Evolutionary conservation across 2,888 invertebrate species (phyloP), one percentile per base, ranked within the genome.

Genomic region (Auanema freiburgensis): DNA sequence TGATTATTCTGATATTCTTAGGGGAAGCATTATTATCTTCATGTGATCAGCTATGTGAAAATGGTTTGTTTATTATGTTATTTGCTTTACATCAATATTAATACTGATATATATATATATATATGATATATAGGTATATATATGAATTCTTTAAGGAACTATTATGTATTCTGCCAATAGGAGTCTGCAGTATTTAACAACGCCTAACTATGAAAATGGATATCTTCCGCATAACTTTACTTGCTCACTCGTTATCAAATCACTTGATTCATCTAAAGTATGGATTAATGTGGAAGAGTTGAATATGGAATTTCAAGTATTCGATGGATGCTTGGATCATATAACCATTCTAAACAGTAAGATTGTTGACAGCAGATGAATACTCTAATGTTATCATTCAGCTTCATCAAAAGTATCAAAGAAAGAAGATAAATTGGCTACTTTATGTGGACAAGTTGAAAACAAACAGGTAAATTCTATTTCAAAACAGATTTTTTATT

Each of bases 291-390:
- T 62, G 18, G 62, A 62, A 50, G 33, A 50, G 14, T 16, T 60
- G 6, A 23, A 66, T 53, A 67, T 69, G 62, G 72, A 72, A 43
- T 56, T 65, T 0, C 57, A 63, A 40, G 40, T 72, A 11, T 72
- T 72, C 41, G 64, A 64, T 25, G 63, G 66, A 16, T 72, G 72
- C 57, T 53, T 59, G 0, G 72, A 72, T 42, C 68, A 50, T 40
- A 59, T 72, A 21, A 40, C 59, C 1, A 52, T 72, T 33, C 44
- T 46, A 12, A 65, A 69, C 59, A 69, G 72, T 72, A 41, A 5
- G 58, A 24, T n/a, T 43, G 4, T 46, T 18, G n/a, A n/a, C n/a
- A n/a, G n/a, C n/a, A n/a, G n/a, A n/a, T n/a, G n/a, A n/a, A n/a
- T n/a, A n/a, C n/a, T n/a, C n/a, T n/a, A n/a, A n/a, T n/a, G n/a